Percentiles rank a stretch among this genome's conserved stretches.
Evolutionary conservation across 2,888 invertebrate genomes (phyloP).

Genomic region (Plusia festucae): DNA sequence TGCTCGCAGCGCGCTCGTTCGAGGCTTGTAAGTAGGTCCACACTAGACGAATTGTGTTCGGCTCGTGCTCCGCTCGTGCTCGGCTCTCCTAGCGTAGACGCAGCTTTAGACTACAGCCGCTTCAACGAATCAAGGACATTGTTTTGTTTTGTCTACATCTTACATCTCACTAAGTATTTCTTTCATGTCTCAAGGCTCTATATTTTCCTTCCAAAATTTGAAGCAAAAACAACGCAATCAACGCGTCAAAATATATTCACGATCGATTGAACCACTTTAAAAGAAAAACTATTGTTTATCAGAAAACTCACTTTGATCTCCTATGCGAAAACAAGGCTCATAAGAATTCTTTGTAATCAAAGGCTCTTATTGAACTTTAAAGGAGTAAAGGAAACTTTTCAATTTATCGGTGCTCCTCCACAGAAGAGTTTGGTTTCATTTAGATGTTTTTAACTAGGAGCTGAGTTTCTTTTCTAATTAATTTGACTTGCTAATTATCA

Average conservation of each 20-base stretch:
- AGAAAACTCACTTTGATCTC: constrained; percentile 45
- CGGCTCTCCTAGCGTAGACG: no score
- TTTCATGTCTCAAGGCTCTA: background rate
- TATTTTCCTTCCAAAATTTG: background rate
- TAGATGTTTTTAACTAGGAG: constrained; percentile 43
- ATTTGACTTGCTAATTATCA: constrained; percentile 15
- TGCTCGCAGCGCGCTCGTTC: no score
- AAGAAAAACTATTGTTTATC: constrained; percentile 32
- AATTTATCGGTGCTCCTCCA: constrained; percentile 10
- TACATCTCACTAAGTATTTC: background rate
- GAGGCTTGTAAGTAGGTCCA: no score
- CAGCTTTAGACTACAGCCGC: no score
- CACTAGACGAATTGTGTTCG: no score
- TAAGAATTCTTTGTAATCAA: constrained; percentile 43
- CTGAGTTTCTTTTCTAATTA: constrained; percentile 14
- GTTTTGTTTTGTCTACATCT: background rate
- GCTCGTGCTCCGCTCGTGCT: no score
- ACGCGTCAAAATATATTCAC: background rate
- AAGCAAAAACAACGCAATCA: background rate
- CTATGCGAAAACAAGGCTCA: constrained; percentile 19
- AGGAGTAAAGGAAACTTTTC: constrained; percentile 30
- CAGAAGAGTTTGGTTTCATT: constrained; percentile 17
- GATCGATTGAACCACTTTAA: constrained; percentile 23
- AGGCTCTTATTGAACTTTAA: constrained; percentile 32
- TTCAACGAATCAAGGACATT: no score